phyloP scores from a whole-genome alignment of 2,113 vertebrate genomes.

The Silurus meridionalis region DNA sequence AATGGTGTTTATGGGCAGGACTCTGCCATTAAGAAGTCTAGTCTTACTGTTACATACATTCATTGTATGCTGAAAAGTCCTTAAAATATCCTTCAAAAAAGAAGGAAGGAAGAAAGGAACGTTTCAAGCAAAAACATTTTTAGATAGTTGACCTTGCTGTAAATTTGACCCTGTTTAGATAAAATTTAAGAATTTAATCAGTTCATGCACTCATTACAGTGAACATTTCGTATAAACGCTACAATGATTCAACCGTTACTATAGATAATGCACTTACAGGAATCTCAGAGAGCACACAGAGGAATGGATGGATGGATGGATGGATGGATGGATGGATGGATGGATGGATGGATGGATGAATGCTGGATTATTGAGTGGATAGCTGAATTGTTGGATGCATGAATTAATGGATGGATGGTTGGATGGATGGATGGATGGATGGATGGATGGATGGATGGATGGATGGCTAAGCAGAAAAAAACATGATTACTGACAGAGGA shows the following conservation, averaged over 20 bases:
- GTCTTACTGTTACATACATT: background rate
- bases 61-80: background rate
- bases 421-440: background rate
- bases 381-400: no score
- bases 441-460: no score
- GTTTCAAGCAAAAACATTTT: background rate
- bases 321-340: background rate
- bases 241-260: background rate
- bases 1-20: background rate
- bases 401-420: no score
- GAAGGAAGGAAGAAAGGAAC: background rate
- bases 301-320: background rate
- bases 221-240: background rate
- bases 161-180: background rate
- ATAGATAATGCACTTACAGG: background rate
- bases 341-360: background rate
- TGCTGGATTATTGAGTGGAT: no score
- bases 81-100: background rate
- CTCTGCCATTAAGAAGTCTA: background rate
- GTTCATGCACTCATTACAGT: background rate
- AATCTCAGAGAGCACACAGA: background rate
- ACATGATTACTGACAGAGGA: background rate
- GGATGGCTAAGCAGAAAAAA: background rate
- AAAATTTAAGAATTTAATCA: background rate
- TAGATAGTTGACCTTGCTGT: background rate